Evolutionary conservation across 2,797 vertebrate species (phyloP).

Genomic region (Bradypodion pumilum): DNA sequence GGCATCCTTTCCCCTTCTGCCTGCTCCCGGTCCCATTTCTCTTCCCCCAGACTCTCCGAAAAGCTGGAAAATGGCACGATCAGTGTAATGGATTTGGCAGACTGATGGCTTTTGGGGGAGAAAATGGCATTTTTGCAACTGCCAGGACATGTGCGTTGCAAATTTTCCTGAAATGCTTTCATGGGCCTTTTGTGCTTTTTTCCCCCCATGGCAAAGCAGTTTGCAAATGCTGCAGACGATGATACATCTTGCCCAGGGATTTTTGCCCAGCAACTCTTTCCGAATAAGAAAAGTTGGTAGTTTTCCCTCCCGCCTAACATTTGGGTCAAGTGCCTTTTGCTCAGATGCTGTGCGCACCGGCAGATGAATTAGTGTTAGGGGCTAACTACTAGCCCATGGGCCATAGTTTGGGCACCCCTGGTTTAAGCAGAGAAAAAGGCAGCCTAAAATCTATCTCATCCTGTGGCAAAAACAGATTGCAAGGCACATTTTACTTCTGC

Average conservation of each 20-base stretch:
- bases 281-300: not conserved
- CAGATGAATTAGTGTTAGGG: too few species aligned
- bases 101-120: rapidly evolving
- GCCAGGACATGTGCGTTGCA: too few species aligned
- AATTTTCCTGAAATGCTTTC: too few species aligned
- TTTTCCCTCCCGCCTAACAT: too few species aligned
- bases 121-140: not conserved
- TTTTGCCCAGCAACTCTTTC: not conserved
- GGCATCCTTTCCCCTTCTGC: not conserved
- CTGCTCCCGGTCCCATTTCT: not conserved
- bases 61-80: rapidly evolving
- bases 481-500: too few species aligned
- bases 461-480: too few species aligned
- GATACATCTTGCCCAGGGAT: not conserved
- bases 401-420: too few species aligned
- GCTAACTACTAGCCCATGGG: too few species aligned
- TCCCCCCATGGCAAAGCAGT: not conserved
- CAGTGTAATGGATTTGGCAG: rapidly evolving
- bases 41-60: not conserved
- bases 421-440: too few species aligned
- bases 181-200: too few species aligned
- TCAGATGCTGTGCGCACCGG: too few species aligned
- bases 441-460: too few species aligned
- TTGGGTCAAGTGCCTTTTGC: not conserved
- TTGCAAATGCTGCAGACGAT: not conserved